Evolutionary conservation across 1,140 invertebrate species (phyloP).

Genomic region (Scylla paramamosain): DNA sequence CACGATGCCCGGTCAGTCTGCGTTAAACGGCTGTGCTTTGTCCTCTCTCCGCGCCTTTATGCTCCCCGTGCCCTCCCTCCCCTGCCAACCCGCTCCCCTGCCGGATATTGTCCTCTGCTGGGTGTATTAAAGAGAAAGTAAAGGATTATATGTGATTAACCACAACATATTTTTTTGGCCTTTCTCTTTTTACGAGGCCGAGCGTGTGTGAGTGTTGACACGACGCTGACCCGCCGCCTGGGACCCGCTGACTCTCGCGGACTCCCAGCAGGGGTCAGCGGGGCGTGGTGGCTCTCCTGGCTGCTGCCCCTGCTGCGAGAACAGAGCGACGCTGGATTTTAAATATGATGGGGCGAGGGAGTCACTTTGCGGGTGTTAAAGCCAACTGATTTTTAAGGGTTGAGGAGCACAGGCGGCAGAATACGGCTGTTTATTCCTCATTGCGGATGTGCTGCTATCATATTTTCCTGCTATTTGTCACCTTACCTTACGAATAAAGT

Average conservation of each 20-base stretch:
- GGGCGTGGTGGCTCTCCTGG: constrained; percentile 6
- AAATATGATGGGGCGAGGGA: background rate
- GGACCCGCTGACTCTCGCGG: background rate
- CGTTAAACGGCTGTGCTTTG: constrained; percentile 54
- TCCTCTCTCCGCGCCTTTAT: background rate
- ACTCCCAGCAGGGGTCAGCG: background rate
- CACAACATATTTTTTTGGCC: background rate
- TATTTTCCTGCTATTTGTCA: no score
- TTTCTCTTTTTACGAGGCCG: background rate
- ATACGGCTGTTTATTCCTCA: no score
- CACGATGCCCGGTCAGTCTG: constrained; percentile 28
- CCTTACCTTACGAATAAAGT: background rate
- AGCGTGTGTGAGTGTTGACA: background rate
- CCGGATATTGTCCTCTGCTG: background rate
- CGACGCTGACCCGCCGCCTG: background rate
- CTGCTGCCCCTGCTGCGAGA: background rate
- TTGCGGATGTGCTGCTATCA: no score
- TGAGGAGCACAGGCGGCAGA: no score
- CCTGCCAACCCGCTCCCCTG: background rate
- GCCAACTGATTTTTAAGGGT: no score
- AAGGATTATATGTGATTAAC: background rate
- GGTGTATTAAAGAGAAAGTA: background rate
- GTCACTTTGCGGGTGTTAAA: background rate
- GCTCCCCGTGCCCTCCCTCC: constrained; percentile 1
- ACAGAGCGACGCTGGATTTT: background rate